Evolutionary conservation across 1,140 invertebrate species (phyloP).

Genomic region (Hetaerina americana): DNA sequence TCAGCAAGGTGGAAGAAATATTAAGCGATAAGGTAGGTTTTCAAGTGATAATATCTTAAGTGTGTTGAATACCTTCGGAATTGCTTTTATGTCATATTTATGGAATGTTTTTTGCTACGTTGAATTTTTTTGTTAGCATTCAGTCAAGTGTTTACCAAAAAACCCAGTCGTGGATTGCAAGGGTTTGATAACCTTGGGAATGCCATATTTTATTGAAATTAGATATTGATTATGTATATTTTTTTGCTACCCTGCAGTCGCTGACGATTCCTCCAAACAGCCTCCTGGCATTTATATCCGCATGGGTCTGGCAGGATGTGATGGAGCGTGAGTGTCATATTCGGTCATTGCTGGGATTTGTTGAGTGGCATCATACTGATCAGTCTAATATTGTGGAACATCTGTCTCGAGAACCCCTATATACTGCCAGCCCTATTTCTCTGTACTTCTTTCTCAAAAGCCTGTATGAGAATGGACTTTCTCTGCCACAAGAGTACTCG

Average conservation of each 20-base stretch:
- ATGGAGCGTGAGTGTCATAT: conserved; percentile 35
- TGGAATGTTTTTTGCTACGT: too few relatives aligned
- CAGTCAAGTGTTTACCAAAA: too few relatives aligned
- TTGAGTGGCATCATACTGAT: conserved; percentile 33
- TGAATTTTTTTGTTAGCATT: too few relatives aligned
- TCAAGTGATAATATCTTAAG: too few relatives aligned
- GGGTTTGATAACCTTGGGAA: too few relatives aligned
- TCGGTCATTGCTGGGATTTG: conserved; percentile 34
- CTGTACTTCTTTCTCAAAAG: conserved; percentile 41
- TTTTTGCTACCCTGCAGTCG: conserved; percentile 14
- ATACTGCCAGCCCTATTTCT: conserved; percentile 34
- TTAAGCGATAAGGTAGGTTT: conserved; percentile 31
- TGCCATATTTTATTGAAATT: too few relatives aligned
- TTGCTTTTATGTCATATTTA: too few relatives aligned
- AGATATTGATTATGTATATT: background rate
- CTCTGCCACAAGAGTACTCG: background rate
- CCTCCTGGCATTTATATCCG: conserved; percentile 33
- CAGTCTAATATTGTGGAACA: conserved; percentile 31
- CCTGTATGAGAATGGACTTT: conserved; percentile 38
- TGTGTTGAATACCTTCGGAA: too few relatives aligned
- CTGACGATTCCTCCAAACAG: conserved; percentile 22
- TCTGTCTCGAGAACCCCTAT: conserved; percentile 36
- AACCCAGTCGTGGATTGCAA: too few relatives aligned
- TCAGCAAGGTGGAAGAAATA: conserved; percentile 35
- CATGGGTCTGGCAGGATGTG: conserved; percentile 38